A percentile compares a stretch with the other conserved stretches of the same genome.
Evolutionary conservation across 2,113 vertebrate species (phyloP).

Genomic region (Proterorhinus semilunaris): DNA sequence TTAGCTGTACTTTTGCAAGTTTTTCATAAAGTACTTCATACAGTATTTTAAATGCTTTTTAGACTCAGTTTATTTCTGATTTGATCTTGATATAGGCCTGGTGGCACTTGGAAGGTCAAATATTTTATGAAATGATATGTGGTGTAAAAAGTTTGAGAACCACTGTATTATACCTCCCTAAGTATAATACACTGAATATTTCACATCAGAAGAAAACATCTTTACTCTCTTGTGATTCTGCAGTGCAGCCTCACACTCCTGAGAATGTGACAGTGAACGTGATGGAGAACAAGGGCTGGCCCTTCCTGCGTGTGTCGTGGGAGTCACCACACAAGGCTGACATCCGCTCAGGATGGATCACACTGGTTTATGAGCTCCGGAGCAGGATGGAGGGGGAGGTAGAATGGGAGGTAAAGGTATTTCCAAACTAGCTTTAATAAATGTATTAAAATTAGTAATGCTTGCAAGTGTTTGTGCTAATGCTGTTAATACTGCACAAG

Average conservation of each 20-base stretch:
- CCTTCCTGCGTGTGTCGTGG: constrained; percentile 83
- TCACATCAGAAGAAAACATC: background rate
- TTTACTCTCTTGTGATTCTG: constrained; percentile 9
- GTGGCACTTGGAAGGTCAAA: too few species aligned
- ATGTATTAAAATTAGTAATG: background rate
- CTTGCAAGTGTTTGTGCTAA: background rate
- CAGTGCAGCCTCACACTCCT: constrained; percentile 88
- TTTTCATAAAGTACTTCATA: too few species aligned
- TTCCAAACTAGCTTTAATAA: background rate
- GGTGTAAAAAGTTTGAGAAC: too few species aligned
- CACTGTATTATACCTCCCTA: too few species aligned
- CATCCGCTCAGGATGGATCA: constrained; percentile 81
- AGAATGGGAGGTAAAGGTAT: constrained; percentile 83
- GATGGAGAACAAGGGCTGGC: constrained; percentile 63
- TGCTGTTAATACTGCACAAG: too few species aligned
- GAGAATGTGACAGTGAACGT: constrained; percentile 74
- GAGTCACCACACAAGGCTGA: constrained; percentile 78
- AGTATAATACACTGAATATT: background rate
- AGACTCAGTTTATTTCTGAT: too few species aligned
- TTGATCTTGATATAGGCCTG: too few species aligned
- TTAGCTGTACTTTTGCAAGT: too few species aligned
- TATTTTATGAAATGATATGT: too few species aligned
- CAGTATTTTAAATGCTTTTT: too few species aligned
- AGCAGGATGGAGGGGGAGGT: constrained; percentile 78
- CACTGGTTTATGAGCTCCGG: constrained; percentile 85